Percentiles rank a stretch among this genome's conserved stretches.
Evolutionary conservation across 64 coral and sea anemone species (phyloP).

Genomic region (Cladopsammia gracilis): DNA sequence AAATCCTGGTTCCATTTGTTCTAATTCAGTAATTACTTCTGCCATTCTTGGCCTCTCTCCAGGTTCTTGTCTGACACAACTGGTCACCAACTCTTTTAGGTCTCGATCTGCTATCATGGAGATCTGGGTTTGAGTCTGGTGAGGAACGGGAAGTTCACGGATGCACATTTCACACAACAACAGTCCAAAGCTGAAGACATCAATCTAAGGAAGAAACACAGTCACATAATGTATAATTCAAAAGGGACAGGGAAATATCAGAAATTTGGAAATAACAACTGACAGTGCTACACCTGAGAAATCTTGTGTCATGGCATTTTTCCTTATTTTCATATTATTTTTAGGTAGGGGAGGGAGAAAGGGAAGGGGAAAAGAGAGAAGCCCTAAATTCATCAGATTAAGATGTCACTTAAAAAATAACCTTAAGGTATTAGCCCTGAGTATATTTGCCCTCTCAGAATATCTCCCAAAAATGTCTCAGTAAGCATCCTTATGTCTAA

Average conservation of each 20-base stretch:
- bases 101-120: constrained; percentile 38
- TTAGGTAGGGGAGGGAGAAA: no score
- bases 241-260: background rate
- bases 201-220: constrained; percentile 49
- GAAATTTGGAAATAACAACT: no score
- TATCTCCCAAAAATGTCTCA: no score
- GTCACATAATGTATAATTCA: background rate
- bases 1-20: background rate
- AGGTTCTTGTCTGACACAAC: constrained; percentile 38
- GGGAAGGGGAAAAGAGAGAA: no score
- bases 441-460: no score
- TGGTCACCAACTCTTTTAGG: constrained; percentile 36
- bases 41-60: constrained; percentile 60
- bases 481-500: no score
- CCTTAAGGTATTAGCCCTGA: no score
- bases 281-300: no score
- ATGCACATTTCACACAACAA: constrained; percentile 85
- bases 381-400: no score
- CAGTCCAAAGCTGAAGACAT: constrained; percentile 85
- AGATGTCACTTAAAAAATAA: no score
- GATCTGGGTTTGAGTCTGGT: constrained; percentile 50
- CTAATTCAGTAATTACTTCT: constrained; percentile 7
- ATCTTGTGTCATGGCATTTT: no score
- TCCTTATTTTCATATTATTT: no score
- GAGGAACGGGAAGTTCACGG: constrained; percentile 75